phyloP scores from a whole-genome alignment of 2,113 vertebrate genomes.

The Heteronetta atricapilla region DNA sequence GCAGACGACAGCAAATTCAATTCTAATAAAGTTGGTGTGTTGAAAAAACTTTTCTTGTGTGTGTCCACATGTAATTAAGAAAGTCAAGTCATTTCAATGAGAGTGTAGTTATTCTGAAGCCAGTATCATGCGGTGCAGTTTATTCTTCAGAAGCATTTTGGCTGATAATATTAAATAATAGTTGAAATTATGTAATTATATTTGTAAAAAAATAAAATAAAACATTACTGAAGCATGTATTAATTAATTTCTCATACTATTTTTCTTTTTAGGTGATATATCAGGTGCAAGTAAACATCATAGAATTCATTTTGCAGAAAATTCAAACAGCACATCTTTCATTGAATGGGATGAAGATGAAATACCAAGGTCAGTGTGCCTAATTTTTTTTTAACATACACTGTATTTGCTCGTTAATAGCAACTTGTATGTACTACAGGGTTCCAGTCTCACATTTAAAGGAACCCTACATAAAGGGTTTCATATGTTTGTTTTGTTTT shows the following conservation, averaged over 20 bases:
- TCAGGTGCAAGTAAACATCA: slow-evolving; percentile 50
- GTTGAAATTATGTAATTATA: background rate
- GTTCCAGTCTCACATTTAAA: background rate
- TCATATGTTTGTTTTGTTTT: background rate
- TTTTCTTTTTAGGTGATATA: slow-evolving; percentile 67
- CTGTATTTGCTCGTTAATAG: background rate
- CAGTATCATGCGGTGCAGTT: background rate
- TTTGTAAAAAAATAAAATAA: background rate
- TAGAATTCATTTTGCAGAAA: slow-evolving; percentile 75
- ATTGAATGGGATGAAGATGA: slow-evolving; percentile 87
- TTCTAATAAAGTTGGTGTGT: background rate
- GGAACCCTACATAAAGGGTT: background rate
- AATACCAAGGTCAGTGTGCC: slow-evolving; percentile 88
- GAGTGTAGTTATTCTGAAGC: background rate
- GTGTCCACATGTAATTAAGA: background rate
- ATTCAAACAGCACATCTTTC: slow-evolving; percentile 75
- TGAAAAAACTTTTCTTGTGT: background rate
- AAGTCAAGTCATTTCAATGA: background rate
- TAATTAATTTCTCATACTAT: background rate
- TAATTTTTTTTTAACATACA: background rate
- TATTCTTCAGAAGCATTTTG: background rate
- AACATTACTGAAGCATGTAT: background rate
- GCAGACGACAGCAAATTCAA: background rate
- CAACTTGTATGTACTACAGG: background rate
- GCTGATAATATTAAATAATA: background rate